These are phyloP conservation scores for Eulemur coronatus DNA, from an alignment of 2,797 vertebrate genomes.

Conservation along the genomic window DNA sequence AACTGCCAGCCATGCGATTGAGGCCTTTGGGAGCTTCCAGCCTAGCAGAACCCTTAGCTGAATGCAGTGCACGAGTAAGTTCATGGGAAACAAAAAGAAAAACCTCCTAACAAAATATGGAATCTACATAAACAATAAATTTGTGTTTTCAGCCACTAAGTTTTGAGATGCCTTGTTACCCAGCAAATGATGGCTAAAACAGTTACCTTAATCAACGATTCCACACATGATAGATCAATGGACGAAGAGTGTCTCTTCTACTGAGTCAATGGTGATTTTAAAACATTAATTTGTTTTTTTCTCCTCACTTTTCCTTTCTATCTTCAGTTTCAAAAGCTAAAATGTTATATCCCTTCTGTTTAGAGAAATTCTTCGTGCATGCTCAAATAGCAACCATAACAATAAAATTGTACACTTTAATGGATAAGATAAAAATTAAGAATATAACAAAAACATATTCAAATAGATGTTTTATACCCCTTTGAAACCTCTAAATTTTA, in stretches of 20 bases:
- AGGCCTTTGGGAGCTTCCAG: background rate
- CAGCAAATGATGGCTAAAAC: background rate
- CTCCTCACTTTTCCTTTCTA: background rate
- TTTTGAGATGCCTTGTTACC: background rate
- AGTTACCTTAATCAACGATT: background rate
- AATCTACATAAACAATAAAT: background rate
- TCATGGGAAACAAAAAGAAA: background rate
- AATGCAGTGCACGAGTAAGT: background rate
- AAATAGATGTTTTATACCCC: background rate
- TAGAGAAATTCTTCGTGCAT: background rate
- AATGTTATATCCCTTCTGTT: background rate
- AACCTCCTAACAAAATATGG: background rate
- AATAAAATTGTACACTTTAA: background rate
- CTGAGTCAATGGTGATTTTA: background rate
- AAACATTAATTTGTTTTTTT: background rate
- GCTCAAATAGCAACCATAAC: background rate
- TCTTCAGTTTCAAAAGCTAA: background rate
- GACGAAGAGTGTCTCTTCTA: background rate
- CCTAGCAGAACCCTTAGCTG: background rate
- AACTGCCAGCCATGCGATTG: accelerated
- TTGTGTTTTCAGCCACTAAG: background rate
- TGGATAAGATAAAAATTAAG: background rate
- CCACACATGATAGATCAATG: background rate
- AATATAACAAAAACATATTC: background rate
- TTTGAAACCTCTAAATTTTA: background rate